phyloP scores from a whole-genome alignment of 2,888 invertebrate species.

The Drosophila anomelani region DNA sequence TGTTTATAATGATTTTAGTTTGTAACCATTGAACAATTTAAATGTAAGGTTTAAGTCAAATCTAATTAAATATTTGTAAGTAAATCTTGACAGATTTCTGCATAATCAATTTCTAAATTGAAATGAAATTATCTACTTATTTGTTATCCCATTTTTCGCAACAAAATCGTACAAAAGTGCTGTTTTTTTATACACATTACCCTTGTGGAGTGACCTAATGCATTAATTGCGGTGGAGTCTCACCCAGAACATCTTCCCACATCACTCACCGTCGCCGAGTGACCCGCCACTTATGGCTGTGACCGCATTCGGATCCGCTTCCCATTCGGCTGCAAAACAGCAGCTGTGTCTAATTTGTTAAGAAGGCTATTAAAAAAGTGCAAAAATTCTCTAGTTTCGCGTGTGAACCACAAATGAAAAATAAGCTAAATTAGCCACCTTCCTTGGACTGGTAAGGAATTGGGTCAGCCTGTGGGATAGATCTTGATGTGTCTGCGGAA shows the following conservation, averaged over 20 bases:
- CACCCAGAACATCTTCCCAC: conserved; percentile 62
- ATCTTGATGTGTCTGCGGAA: conserved; percentile 32
- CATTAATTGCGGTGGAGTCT: conserved; percentile 34
- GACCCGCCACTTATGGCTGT: conserved; percentile 39
- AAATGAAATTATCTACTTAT: not conserved
- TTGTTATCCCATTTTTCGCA: not conserved
- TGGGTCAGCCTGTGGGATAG: conserved; percentile 57
- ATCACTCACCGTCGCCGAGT: conserved; percentile 51
- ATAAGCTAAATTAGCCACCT: conserved; percentile 42
- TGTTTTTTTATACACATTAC: not conserved
- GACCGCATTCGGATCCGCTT: conserved; percentile 49
- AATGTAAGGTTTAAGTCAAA: not conserved
- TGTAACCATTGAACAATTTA: no score
- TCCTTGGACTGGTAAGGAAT: conserved; percentile 30
- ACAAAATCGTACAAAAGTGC: not conserved
- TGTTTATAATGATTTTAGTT: not conserved
- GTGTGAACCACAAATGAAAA: conserved; percentile 57
- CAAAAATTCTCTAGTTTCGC: conserved; percentile 29
- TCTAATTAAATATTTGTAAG: no score
- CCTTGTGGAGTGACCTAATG: conserved; percentile 30
- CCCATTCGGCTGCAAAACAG: conserved; percentile 55
- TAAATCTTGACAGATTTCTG: no score
- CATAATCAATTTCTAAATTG: not conserved
- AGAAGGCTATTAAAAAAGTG: conserved; percentile 63
- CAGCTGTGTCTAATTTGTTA: conserved; percentile 70